phyloP scores from a whole-genome alignment of 2,888 invertebrate species.

The Heteromyza rotundicornis region DNA sequence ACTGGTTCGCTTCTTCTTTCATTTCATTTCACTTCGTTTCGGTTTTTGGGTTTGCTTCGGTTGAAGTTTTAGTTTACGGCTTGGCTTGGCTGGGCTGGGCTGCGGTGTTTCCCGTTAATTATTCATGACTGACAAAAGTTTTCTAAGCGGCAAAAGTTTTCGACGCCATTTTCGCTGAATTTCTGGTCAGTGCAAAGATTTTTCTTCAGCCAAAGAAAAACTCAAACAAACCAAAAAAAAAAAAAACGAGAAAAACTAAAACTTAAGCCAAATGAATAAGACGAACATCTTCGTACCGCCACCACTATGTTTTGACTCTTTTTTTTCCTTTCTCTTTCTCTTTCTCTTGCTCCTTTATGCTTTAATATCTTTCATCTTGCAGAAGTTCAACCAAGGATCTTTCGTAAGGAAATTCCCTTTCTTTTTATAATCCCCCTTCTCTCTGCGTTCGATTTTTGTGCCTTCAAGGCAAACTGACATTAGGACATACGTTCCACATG shows the following conservation, averaged over 20 bases:
- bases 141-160: not conserved
- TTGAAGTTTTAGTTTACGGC: not conserved
- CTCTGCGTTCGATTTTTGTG: not conserved
- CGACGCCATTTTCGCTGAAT: not conserved
- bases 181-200: not conserved
- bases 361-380: not conserved
- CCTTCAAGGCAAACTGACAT: not conserved
- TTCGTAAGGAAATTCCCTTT: too few relatives aligned
- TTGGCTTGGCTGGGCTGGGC: too few relatives aligned
- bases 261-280: too few relatives aligned
- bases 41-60: not conserved
- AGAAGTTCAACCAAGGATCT: not conserved
- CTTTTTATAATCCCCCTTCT: not conserved
- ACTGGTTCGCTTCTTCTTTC: too few relatives aligned
- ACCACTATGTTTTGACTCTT: too few relatives aligned
- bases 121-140: slow-evolving; percentile 45
- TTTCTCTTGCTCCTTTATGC: not conserved
- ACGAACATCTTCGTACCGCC: too few relatives aligned
- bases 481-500: slow-evolving; percentile 4
- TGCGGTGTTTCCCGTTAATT: slow-evolving; percentile 39
- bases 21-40: too few relatives aligned
- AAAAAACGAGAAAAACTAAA: too few relatives aligned
- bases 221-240: too few relatives aligned
- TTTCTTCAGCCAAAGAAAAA: not conserved
- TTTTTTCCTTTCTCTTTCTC: not conserved